Conservation (phyloP, 1,140 invertebrate genomes). For the Cataglyphis hispanica region DNA sequence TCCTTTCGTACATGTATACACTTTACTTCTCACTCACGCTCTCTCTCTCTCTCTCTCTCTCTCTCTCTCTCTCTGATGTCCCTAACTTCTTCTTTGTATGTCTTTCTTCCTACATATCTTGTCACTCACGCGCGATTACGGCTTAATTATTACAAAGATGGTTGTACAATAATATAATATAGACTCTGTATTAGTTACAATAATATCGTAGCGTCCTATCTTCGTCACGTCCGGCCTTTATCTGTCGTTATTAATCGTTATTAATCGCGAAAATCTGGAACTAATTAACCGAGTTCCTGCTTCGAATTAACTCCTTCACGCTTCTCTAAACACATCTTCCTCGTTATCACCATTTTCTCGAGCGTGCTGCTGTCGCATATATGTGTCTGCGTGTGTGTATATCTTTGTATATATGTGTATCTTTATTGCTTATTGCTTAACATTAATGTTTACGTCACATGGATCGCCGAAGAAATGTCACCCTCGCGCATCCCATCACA, state of each 20-base stretch:
- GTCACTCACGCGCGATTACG: conserved; percentile 66
- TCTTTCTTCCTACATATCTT: conserved; percentile 57
- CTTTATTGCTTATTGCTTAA: conserved; percentile 84
- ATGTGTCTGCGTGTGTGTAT: conserved; percentile 36
- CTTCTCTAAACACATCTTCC: conserved; percentile 63
- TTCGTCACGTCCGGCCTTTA: conserved; percentile 42
- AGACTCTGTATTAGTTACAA: conserved; percentile 85
- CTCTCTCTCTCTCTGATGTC: conserved; percentile 32
- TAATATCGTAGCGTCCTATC: conserved; percentile 78
- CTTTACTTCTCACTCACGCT: conserved; percentile 25
- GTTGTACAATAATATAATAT: conserved; percentile 84
- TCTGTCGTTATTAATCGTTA: conserved; percentile 47
- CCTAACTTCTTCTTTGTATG: conserved; percentile 59
- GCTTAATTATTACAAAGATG: conserved; percentile 82
- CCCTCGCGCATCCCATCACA: conserved; percentile 1
- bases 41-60: conserved; percentile 36
- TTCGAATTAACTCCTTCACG: conserved; percentile 57
- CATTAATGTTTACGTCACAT: conserved; percentile 57
- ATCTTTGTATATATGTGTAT: conserved; percentile 69
- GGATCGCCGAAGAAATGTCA: conserved; percentile 38
- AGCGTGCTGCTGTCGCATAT: conserved; percentile 58
- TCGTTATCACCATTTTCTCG: conserved; percentile 59
- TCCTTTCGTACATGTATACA: background rate
- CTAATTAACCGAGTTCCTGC: conserved; percentile 48
- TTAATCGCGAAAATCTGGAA: conserved; percentile 54